These are phyloP conservation scores for Drosophila nr. perissopoda DNA, from an alignment of 2,888 invertebrate species.

Conservation along the genomic window DNA sequence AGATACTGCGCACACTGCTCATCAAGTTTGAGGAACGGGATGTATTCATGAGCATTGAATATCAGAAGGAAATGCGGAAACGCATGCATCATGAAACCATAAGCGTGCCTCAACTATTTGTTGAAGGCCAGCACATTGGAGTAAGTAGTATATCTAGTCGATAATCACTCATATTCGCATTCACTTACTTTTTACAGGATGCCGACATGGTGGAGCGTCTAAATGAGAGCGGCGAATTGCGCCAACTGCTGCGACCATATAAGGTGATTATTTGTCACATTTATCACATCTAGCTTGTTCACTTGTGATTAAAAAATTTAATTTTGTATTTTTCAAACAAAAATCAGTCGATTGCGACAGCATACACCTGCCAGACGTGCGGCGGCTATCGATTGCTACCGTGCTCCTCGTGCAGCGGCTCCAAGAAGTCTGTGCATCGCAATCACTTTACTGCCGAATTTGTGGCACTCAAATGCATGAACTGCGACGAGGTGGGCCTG, in stretches of 20 bases:
- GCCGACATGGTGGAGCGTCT: slow-evolving; percentile 95
- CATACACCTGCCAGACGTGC: slow-evolving; percentile 93
- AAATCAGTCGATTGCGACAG: slow-evolving; percentile 89
- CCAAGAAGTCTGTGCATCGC: slow-evolving; percentile 97
- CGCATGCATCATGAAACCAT: slow-evolving; percentile 91
- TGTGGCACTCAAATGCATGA: slow-evolving; percentile 96
- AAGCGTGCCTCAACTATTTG: slow-evolving; percentile 95
- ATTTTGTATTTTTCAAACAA: neutral
- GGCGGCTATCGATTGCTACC: slow-evolving; percentile 96
- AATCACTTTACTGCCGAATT: slow-evolving; percentile 98
- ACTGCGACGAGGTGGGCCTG: slow-evolving; percentile 97
- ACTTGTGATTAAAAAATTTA: neutral
- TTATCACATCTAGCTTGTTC: neutral
- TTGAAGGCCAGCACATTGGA: slow-evolving; percentile 97
- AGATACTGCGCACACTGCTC: slow-evolving; percentile 95
- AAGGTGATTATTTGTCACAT: slow-evolving; percentile 85
- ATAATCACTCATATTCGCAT: neutral
- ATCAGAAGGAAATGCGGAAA: slow-evolving; percentile 94
- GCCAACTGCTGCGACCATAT: slow-evolving; percentile 95
- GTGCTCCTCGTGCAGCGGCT: slow-evolving; percentile 96
- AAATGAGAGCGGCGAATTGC: slow-evolving; percentile 96
- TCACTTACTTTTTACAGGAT: slow-evolving; percentile 84
- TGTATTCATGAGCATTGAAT: slow-evolving; percentile 95
- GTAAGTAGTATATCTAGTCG: slow-evolving; percentile 36
- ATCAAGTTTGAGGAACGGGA: slow-evolving; percentile 97